Conservation (phyloP, 2,113 vertebrate species). For the Petroica traversi region DNA sequence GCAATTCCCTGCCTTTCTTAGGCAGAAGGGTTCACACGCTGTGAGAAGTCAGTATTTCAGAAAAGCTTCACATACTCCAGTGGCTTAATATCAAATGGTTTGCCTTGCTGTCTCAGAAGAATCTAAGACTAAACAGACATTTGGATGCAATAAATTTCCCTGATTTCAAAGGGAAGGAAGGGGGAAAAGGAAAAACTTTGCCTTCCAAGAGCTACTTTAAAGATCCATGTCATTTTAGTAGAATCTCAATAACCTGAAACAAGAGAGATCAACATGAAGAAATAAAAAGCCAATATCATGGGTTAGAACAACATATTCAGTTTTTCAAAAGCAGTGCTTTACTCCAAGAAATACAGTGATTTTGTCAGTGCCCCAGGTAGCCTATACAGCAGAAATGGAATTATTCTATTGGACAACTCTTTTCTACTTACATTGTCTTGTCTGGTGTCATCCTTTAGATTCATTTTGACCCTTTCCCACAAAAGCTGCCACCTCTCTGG, state of each 20-base stretch:
- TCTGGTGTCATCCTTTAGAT: slow-evolving; percentile 87
- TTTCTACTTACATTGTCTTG: slow-evolving; percentile 83
- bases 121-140: neutral
- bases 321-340: slow-evolving; percentile 9
- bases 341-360: slow-evolving; percentile 4
- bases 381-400: neutral
- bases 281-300: neutral
- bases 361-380: neutral
- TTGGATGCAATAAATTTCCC: neutral
- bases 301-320: neutral
- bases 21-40: neutral
- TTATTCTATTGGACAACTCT: neutral
- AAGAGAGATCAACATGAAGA: neutral
- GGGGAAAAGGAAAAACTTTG: neutral
- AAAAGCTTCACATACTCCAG: neutral
- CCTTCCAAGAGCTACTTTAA: neutral
- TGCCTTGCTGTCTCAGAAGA: neutral
- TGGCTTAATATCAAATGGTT: neutral
- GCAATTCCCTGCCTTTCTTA: neutral
- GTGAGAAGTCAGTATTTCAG: neutral
- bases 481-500: slow-evolving; percentile 91
- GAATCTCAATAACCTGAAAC: neutral
- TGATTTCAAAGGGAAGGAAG: neutral
- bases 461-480: slow-evolving; percentile 86
- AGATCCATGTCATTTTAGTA: neutral